phyloP scores from a whole-genome alignment of 2,888 invertebrate species.

The Subacronicta megacephala region DNA sequence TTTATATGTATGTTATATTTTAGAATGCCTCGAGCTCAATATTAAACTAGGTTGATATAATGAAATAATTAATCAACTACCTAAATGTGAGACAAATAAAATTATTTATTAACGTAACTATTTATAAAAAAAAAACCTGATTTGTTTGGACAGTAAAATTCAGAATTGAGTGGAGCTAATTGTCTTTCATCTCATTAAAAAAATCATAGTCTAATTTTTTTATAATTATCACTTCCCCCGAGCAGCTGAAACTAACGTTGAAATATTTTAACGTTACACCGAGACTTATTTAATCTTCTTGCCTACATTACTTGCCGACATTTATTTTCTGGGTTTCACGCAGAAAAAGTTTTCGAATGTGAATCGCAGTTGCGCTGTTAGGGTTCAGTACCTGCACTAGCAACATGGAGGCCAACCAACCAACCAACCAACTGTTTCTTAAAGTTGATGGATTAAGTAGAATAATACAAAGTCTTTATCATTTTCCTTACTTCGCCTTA shows the following conservation, averaged over 20 bases:
- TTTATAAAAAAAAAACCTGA: neutral
- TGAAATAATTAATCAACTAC: too few species aligned
- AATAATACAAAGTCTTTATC: too few species aligned
- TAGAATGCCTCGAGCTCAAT: too few species aligned
- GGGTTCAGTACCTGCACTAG: neutral
- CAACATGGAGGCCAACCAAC: too few species aligned
- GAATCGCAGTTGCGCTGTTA: neutral
- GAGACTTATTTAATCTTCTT: conserved; percentile 56
- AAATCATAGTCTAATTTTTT: conserved; percentile 40
- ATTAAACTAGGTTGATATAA: too few species aligned
- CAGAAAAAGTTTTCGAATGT: conserved; percentile 11
- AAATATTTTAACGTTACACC: conserved; percentile 52
- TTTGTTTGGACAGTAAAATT: conserved; percentile 7
- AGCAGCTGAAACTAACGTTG: conserved; percentile 35
- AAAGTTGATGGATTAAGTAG: too few species aligned
- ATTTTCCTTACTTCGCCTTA: too few species aligned
- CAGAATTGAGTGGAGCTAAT: conserved; percentile 27
- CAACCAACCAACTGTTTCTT: too few species aligned
- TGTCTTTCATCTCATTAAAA: conserved; percentile 31
- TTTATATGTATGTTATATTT: too few species aligned
- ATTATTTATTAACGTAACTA: neutral
- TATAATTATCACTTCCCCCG: conserved; percentile 47
- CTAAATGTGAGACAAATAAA: too few species aligned
- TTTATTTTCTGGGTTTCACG: conserved; percentile 43
- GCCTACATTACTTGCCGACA: too few species aligned